These are phyloP conservation scores for Cyclina sinensis DNA, from an alignment of 1,140 invertebrate genomes.

Conservation along the genomic window DNA sequence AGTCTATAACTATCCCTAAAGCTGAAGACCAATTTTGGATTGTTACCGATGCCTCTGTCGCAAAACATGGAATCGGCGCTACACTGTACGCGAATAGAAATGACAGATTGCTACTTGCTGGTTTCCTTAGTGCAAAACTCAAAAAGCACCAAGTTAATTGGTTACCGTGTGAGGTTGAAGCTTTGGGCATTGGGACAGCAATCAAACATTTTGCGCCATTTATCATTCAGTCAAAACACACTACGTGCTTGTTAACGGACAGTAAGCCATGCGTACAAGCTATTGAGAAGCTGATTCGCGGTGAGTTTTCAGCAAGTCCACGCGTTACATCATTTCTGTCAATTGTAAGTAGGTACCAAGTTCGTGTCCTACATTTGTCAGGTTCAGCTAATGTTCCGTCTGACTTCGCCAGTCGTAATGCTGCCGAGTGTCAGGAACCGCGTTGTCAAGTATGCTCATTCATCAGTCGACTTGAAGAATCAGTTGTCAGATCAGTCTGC, in stretches of 20 bases:
- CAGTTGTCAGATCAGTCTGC: conserved; percentile 15
- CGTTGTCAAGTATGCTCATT: no score
- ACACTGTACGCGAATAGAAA: conserved; percentile 18
- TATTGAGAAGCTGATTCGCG: conserved; percentile 65
- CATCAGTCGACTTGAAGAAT: conserved; percentile 58
- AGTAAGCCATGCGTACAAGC: conserved; percentile 71
- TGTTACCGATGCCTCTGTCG: conserved; percentile 38
- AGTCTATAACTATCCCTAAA: conserved; percentile 5
- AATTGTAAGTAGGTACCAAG: no score
- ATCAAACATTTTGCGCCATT: no score
- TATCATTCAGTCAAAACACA: no score
- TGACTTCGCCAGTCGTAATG: conserved; percentile 20
- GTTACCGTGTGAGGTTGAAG: no score
- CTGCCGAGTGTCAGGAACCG: conserved; percentile 37
- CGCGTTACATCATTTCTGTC: conserved; percentile 65
- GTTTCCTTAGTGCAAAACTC: conserved; percentile 40
- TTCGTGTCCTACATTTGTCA: not conserved
- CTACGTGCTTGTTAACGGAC: no score
- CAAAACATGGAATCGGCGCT: not conserved
- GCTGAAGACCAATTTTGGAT: conserved; percentile 21
- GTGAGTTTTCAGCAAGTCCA: conserved; percentile 70
- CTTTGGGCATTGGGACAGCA: no score
- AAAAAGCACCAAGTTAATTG: no score
- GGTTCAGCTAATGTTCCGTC: conserved; percentile 27
- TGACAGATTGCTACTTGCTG: not conserved